Conservation (phyloP, 2,888 invertebrate genomes). For the Lithophane semibrunnea region DNA sequence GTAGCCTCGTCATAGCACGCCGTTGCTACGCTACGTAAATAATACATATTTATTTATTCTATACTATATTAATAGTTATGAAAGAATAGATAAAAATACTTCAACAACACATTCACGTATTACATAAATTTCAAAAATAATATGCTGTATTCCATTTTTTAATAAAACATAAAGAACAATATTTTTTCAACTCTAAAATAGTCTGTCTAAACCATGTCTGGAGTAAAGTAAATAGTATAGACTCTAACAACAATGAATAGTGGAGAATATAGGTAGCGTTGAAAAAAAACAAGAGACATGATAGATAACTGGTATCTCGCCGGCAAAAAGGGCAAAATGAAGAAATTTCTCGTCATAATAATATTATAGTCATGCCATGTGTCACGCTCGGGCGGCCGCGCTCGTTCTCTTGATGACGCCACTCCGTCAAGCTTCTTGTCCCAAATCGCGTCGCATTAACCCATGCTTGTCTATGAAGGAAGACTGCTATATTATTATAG, state of each 20-base stretch:
- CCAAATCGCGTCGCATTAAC: conserved; percentile 79
- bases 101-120: not conserved
- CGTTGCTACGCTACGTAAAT: not conserved
- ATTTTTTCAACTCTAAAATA: not conserved
- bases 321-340: conserved; percentile 80
- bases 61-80: not conserved
- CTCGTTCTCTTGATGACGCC: conserved; percentile 71
- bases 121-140: not conserved
- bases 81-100: not conserved
- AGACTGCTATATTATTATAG: conserved; percentile 40
- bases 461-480: conserved; percentile 69
- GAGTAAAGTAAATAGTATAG: conserved; percentile 6
- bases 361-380: conserved; percentile 80
- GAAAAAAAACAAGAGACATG: conserved; percentile 69
- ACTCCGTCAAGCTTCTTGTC: conserved; percentile 78
- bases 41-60: not conserved
- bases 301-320: conserved; percentile 78
- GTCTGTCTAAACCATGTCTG: not conserved
- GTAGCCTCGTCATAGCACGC: not conserved
- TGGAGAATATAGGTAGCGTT: not conserved
- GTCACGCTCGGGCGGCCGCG: conserved; percentile 74
- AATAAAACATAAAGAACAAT: not conserved
- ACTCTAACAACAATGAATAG: not conserved
- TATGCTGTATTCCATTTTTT: not conserved
- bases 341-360: conserved; percentile 82